Conservation (phyloP, 2,888 invertebrate genomes). For the Amorpha juglandis region DNA sequence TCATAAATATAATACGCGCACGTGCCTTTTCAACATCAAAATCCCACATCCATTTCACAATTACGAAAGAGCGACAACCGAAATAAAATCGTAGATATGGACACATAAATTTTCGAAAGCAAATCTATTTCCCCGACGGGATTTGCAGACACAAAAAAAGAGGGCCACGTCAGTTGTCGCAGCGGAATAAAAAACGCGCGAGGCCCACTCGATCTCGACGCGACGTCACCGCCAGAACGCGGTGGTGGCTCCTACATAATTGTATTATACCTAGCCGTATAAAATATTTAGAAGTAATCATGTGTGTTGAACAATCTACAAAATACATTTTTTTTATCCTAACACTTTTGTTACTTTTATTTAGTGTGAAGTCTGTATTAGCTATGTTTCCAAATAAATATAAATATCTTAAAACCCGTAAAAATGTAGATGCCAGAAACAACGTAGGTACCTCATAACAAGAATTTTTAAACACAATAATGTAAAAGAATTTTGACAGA, state of each 20-base stretch:
- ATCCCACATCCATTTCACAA: not conserved
- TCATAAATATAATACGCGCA: not conserved
- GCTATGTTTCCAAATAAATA: no score
- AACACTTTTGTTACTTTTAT: no score
- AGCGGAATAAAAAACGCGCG: conserved; percentile 1
- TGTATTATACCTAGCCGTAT: not conserved
- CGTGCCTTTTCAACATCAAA: not conserved
- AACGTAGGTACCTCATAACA: no score
- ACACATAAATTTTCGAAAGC: conserved; percentile 17
- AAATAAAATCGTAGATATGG: conserved; percentile 1
- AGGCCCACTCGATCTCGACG: conserved; percentile 10
- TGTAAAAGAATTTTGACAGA: no score
- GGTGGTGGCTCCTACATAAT: not conserved
- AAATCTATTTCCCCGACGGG: conserved; percentile 15
- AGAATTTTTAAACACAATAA: no score
- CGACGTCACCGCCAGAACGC: conserved; percentile 14
- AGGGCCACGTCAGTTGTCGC: conserved; percentile 20
- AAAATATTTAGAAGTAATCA: conserved; percentile 4
- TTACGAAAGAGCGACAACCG: not conserved
- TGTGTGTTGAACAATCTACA: not conserved
- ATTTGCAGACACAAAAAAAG: conserved; percentile 24
- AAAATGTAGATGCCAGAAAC: no score
- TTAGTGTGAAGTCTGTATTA: no score
- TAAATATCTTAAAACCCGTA: no score
- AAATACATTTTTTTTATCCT: no score